These are phyloP conservation scores for Pristionchus fissidentatus DNA, from an alignment of 2,888 invertebrate genomes.

Conservation along the genomic window DNA sequence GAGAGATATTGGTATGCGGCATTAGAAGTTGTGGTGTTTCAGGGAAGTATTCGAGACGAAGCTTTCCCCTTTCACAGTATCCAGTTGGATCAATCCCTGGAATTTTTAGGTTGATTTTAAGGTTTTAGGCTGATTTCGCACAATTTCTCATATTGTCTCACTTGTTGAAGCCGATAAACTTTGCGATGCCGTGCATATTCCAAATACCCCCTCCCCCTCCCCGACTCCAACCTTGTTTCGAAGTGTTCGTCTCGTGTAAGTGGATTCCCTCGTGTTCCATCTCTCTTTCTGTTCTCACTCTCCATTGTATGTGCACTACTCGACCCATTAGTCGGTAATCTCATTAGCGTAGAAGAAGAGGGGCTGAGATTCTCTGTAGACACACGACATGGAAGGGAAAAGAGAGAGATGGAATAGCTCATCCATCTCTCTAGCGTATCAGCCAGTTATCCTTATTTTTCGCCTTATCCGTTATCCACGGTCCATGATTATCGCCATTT, in stretches of 20 bases:
- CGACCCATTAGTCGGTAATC: slow-evolving; percentile 30
- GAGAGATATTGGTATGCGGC: too few relatives aligned
- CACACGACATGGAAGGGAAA: slow-evolving; percentile 1
- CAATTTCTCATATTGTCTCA: too few relatives aligned
- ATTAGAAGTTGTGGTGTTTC: too few relatives aligned
- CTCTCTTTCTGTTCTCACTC: not conserved
- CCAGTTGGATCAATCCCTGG: too few relatives aligned
- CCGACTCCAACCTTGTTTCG: not conserved
- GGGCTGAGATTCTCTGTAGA: slow-evolving; percentile 10
- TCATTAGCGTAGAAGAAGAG: slow-evolving; percentile 11
- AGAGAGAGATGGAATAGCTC: slow-evolving; percentile 7
- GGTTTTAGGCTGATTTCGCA: too few relatives aligned
- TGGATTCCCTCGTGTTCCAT: not conserved
- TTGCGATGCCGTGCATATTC: too few relatives aligned
- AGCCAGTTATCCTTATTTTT: not conserved
- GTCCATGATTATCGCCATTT: not conserved
- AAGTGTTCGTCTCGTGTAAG: not conserved
- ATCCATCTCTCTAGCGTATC: slow-evolving; percentile 23
- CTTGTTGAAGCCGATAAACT: too few relatives aligned
- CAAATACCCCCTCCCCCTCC: not conserved
- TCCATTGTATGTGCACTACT: too few relatives aligned
- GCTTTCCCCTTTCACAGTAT: too few relatives aligned
- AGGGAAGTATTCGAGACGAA: too few relatives aligned
- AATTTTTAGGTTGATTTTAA: too few relatives aligned
- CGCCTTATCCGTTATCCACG: not conserved